Evolutionary conservation across 2,888 invertebrate species (phyloP), one percentile per base, ranked within the genome.

Genomic region (Tenthredo livida): DNA sequence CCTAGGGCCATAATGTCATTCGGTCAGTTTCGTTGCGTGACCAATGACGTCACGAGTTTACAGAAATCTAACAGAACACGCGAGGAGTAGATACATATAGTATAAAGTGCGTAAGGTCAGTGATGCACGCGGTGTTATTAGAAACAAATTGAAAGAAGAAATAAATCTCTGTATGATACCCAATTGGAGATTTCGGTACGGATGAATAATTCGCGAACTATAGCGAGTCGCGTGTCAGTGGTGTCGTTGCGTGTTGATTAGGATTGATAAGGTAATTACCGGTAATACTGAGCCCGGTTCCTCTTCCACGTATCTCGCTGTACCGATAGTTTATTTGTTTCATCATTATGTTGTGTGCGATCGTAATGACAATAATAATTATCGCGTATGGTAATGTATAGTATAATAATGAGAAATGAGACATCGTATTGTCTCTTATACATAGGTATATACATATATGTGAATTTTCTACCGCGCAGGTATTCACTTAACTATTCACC

Each of bases 251-350:
- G 70, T 33, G 70, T 70, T 70, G 92, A 92, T 92, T 90, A 84
- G 2, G 86, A 85, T 88, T 89, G 91, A 92, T 92, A 91, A 92
- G 89, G 91, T 91, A 92, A 91, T 92, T 91, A 91, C 91, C 90
- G 90, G 89, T 92, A 91, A 92, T 91, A 91, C 88, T 89, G 85
- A 86, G 83, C 87, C 88, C 85, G 84, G 61, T 10, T 21, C 21
- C 25, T 21, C 9, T 25, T 21, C 25, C 21, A 61, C 21, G 61
- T n/a, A 1, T 61, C 10, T 25, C 5, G n/a, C n/a, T n/a, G n/a
- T 61, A 61, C 12, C 61, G n/a, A n/a, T 0, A 1, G 17, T 54
- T 12, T 5, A 29, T 21, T 29, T 17, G 15, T 67, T 67, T 67
- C 67, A n/a, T 33, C 29, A 29, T 29, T 37, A 37, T 37, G 7